phyloP scores from a whole-genome alignment of 1,140 invertebrate species.

The Potamilus streckersoni region DNA sequence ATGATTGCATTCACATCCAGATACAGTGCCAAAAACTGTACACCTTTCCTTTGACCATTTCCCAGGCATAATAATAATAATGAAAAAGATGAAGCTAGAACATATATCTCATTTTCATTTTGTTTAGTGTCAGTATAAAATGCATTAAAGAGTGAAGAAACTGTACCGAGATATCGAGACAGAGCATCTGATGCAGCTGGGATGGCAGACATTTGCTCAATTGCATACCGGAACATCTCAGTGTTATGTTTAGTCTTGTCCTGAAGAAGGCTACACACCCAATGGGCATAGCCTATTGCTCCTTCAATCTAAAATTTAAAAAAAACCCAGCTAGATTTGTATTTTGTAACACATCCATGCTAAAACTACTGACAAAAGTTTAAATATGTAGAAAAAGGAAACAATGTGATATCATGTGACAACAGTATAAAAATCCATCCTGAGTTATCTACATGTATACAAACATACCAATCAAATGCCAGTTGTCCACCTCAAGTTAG shows the following conservation, averaged over 20 bases:
- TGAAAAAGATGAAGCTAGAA: neutral
- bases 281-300: conserved; percentile 79
- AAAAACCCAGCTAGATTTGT: neutral
- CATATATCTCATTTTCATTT: neutral
- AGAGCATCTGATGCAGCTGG: conserved; percentile 81
- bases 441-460: no score
- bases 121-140: neutral
- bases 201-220: conserved; percentile 83
- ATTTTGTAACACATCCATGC: no score
- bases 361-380: no score
- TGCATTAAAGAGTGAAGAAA: neutral
- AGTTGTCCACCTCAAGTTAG: no score
- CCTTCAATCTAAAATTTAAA: conserved; percentile 57
- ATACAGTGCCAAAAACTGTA: neutral
- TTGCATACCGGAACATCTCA: conserved; percentile 76
- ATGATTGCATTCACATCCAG: neutral
- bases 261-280: conserved; percentile 80
- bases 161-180: conserved; percentile 77
- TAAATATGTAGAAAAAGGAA: no score
- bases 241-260: conserved; percentile 69
- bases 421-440: no score
- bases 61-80: neutral
- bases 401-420: no score
- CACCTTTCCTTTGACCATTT: neutral
- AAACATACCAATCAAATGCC: no score